These are phyloP conservation scores for Drosophila funebris DNA, from an alignment of 1,140 invertebrate genomes.

Conservation along the genomic window DNA sequence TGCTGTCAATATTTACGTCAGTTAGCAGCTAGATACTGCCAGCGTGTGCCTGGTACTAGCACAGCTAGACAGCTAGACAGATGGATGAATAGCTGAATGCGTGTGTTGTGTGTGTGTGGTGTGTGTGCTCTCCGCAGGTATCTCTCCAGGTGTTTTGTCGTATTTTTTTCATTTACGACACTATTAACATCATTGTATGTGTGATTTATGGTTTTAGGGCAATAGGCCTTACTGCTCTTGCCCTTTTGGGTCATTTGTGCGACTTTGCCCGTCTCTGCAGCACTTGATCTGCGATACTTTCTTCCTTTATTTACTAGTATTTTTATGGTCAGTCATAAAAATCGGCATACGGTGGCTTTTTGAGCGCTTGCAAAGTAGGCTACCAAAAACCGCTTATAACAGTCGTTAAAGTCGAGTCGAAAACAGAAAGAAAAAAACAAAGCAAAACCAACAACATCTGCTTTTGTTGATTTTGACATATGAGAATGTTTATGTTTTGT, in stretches of 20 bases:
- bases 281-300: constrained; percentile 54
- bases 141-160: constrained; percentile 45
- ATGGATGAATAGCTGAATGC: neutral
- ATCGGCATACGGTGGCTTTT: constrained; percentile 33
- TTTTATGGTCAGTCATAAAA: constrained; percentile 60
- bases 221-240: constrained; percentile 18
- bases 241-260: constrained; percentile 10
- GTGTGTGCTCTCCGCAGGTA: constrained; percentile 8
- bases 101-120: constrained; percentile 2
- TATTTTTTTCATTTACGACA: constrained; percentile 73
- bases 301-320: constrained; percentile 27
- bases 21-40: neutral
- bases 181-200: constrained; percentile 75
- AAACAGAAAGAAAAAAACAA: constrained; percentile 31
- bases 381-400: constrained; percentile 46
- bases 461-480: constrained; percentile 72
- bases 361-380: constrained; percentile 49
- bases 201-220: constrained; percentile 58
- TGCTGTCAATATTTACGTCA: constrained; percentile 62
- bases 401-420: constrained; percentile 42
- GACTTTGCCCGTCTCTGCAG: neutral
- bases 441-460: constrained; percentile 52
- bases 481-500: constrained; percentile 54
- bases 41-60: neutral
- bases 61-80: neutral